These are phyloP conservation scores for Resseliella maxima DNA, from an alignment of 2,888 invertebrate genomes.

Conservation along the genomic window DNA sequence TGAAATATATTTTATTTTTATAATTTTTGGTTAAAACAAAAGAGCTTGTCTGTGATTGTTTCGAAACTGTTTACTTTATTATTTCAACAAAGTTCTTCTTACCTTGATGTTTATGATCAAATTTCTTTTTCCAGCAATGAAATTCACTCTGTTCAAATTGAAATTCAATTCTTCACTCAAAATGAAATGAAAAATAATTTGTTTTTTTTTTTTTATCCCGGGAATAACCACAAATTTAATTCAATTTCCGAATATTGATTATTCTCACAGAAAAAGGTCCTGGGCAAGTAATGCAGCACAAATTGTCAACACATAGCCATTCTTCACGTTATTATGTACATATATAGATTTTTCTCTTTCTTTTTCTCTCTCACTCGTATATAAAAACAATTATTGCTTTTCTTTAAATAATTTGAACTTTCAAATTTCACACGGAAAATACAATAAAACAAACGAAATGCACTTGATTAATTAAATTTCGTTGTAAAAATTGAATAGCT, in stretches of 20 bases:
- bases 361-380: background rate
- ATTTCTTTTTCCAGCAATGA: background rate
- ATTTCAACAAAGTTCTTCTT: background rate
- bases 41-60: too few species aligned
- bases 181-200: background rate
- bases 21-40: too few species aligned
- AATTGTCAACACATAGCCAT: background rate
- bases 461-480: background rate
- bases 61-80: too few species aligned
- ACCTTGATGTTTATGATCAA: background rate
- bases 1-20: too few species aligned
- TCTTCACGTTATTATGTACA: too few species aligned
- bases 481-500: background rate
- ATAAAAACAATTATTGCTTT: background rate
- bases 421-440: background rate
- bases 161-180: background rate
- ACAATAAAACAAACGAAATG: background rate
- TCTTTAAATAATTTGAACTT: background rate
- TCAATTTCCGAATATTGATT: slow-evolving; percentile 16
- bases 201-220: background rate
- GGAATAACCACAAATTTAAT: background rate
- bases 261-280: background rate
- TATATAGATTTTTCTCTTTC: background rate
- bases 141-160: background rate
- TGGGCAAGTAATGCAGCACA: background rate